Base-by-base conservation (phyloP, 2,888 invertebrate species). In the Nowickia ferox region DNA sequence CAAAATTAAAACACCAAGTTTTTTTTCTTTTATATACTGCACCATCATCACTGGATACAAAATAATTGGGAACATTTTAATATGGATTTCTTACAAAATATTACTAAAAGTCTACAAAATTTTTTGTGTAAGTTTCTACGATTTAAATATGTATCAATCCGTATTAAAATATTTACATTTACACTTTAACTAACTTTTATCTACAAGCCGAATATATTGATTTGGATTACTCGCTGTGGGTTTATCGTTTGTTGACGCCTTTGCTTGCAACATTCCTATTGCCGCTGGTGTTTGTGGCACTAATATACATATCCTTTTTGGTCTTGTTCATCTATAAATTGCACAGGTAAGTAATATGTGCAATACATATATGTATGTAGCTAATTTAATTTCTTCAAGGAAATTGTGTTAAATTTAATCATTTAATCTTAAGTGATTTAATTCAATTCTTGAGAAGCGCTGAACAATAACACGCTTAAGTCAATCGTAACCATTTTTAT, bases 321-420 rank as follows among this genome's bases (percentile, higher is more conserved):
- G 96, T 97, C 91, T 94, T 98, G 88, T 97, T 97, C 91, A 95
- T 98, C 88, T 97, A 97, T 93, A 96, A 96, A 93, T 94, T 97
- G 84, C 97, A 98, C 93, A 96, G 97, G 97, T 93, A 88, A 93
- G 90, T 77, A 17, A 57, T 51, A 2, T 55, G 55, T 22, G 30
- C 22, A 22, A 22, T 22, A 30, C 9, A 19, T 19, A 4, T 17
- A 4, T 53, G 53, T 19, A n/a, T 53, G 5, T 53, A 55, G 2
- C 10, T 53, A 19, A 53, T 1, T 22, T 55, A 11, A 65, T 46
- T 46, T 46, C 13, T 3, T 46, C 13, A 46, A 46, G 15, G 11
- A 46, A 46, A 51, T 15, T 15, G 8, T 17, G 1, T 51, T 30
- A 0, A 6, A 22, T 30, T 30, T 30, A 30, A 30, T 30, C 5